Conservation (phyloP, 2,113 vertebrate genomes). For the Astatoreochromis straeleni region DNA sequence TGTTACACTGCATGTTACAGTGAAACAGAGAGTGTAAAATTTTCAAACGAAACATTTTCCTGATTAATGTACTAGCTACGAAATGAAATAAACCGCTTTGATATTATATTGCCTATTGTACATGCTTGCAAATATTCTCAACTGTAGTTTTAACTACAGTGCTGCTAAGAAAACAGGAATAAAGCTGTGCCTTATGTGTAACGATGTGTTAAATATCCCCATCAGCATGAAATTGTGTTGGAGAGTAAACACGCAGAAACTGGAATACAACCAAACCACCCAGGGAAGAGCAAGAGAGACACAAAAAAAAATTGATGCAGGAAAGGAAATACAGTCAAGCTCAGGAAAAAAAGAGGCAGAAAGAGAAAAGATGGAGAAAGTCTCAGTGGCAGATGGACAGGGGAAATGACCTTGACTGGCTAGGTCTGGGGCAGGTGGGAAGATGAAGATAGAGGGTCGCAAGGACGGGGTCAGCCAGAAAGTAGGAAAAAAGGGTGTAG, state of each 20-base stretch:
- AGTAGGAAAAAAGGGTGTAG: background rate
- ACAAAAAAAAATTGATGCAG: background rate
- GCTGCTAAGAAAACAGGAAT: background rate
- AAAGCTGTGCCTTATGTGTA: background rate
- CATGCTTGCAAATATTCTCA: background rate
- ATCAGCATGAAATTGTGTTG: background rate
- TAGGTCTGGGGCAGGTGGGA: slow-evolving; percentile 3
- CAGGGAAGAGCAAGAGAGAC: background rate
- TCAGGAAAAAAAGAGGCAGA: background rate
- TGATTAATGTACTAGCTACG: background rate
- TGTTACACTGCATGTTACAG: background rate
- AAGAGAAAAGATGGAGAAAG: background rate
- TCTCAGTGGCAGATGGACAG: slow-evolving; percentile 23
- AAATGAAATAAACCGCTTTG: background rate
- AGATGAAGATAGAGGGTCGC: background rate
- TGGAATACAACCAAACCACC: background rate
- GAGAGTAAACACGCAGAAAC: background rate
- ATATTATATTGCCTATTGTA: background rate
- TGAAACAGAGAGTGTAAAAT: background rate
- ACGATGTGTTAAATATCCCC: slow-evolving; percentile 5
- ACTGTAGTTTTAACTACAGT: background rate
- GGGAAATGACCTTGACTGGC: background rate
- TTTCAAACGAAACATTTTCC: background rate
- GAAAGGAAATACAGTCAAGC: background rate
- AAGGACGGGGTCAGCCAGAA: background rate